phyloP scores from a whole-genome alignment of 2,797 vertebrate genomes.

The Sebastes steindachneri region DNA sequence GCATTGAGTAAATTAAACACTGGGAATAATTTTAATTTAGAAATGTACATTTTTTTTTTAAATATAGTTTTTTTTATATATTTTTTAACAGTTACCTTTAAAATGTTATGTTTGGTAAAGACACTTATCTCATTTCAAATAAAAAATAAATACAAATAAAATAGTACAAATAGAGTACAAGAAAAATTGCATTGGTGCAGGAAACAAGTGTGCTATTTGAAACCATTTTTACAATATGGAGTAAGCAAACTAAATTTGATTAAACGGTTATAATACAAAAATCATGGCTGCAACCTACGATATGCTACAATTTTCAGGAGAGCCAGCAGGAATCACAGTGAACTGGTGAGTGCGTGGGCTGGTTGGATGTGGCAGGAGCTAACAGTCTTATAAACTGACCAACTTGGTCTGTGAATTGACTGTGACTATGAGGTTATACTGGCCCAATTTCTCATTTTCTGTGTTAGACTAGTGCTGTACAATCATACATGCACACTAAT shows the following conservation, averaged over 20 bases:
- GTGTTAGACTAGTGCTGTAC: background rate
- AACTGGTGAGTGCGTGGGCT: constrained; percentile 7
- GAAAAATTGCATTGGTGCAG: background rate
- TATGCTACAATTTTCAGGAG: constrained; percentile 27
- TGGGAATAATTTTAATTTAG: background rate
- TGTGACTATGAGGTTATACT: constrained; percentile 1
- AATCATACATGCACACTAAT: background rate
- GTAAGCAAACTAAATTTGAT: constrained; percentile 11
- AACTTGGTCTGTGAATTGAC: background rate
- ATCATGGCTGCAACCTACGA: constrained; percentile 4
- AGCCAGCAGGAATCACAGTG: constrained; percentile 13
- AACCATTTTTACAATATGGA: background rate
- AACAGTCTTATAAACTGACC: constrained; percentile 28
- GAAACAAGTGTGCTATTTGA: background rate
- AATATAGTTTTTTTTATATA: background rate
- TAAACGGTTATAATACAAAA: constrained; percentile 28
- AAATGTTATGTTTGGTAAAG: background rate
- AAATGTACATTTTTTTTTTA: background rate
- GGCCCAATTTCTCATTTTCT: constrained; percentile 2
- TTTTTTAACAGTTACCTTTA: background rate
- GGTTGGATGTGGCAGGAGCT: constrained; percentile 6
- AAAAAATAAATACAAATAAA: background rate
- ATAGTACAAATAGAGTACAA: background rate
- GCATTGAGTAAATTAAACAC: background rate
- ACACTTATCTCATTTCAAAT: background rate